Percentiles rank a stretch among this genome's conserved stretches.
phyloP scores from a whole-genome alignment of 2,797 vertebrate genomes.

The Phrynocephalus forsythii region DNA sequence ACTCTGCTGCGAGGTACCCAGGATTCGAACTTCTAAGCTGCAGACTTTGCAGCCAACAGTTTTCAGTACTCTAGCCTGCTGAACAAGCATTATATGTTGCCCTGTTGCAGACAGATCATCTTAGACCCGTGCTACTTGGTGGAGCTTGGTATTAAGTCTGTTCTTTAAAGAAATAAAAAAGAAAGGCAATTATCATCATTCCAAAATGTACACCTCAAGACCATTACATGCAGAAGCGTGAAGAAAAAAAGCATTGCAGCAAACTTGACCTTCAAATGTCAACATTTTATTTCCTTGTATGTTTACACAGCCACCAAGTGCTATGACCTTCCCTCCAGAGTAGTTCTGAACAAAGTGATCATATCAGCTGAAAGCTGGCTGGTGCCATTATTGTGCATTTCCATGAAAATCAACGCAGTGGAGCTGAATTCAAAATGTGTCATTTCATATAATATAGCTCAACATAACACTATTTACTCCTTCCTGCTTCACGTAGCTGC shows the following conservation, averaged over 20 bases:
- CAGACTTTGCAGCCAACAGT: too few relatives aligned
- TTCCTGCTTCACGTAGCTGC: rapidly evolving
- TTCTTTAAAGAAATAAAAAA: neutral
- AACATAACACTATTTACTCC: rapidly evolving
- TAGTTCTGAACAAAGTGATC: rapidly evolving
- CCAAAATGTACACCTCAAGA: neutral
- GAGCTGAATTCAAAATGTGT: slow-evolving; percentile 1
- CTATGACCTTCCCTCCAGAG: slow-evolving; percentile 20
- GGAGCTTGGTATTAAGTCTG: neutral
- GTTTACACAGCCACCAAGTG: slow-evolving; percentile 36
- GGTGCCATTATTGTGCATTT: slow-evolving; percentile 2
- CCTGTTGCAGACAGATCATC: neutral
- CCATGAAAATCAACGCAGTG: neutral
- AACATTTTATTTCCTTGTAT: slow-evolving; percentile 37
- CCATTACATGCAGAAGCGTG: neutral
- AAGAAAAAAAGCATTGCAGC: slow-evolving; percentile 37
- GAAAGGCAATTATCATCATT: neutral
- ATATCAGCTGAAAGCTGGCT: rapidly evolving
- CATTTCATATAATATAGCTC: neutral
- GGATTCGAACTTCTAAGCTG: too few relatives aligned
- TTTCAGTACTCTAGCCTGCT: too few relatives aligned
- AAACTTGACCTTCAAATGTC: slow-evolving; percentile 54
- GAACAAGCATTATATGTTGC: neutral
- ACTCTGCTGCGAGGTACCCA: too few relatives aligned
- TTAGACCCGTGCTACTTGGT: neutral